phyloP scores from a whole-genome alignment of 2,888 invertebrate genomes.

The Sinhomidia bicolor region DNA sequence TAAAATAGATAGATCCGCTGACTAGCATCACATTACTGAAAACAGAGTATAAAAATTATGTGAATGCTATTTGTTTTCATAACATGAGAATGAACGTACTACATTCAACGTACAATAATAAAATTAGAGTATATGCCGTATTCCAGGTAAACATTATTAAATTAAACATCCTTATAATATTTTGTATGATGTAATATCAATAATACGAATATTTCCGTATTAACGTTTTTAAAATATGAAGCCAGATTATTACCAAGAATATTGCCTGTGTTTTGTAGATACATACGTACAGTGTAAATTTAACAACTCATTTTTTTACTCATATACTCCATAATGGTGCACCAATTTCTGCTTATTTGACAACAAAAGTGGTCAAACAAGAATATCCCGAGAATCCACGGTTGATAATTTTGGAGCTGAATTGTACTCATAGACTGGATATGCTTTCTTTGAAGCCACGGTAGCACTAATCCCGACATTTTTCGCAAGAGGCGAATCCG shows the following conservation, averaged over 20 bases:
- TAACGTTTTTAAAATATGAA: background rate
- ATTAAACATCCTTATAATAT: background rate
- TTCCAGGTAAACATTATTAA: background rate
- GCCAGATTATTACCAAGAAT: slow-evolving; percentile 17
- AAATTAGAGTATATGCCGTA: background rate
- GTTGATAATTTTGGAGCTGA: slow-evolving; percentile 31
- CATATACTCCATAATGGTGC: slow-evolving; percentile 12
- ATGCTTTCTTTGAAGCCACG: slow-evolving; percentile 72
- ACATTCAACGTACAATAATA: background rate
- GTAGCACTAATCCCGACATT: slow-evolving; percentile 66
- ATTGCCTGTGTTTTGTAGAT: slow-evolving; percentile 19
- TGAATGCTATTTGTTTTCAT: slow-evolving; percentile 25
- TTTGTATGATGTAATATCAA: background rate
- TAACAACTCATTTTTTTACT: background rate
- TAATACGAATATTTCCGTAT: slow-evolving; percentile 5
- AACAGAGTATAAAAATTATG: slow-evolving; percentile 5
- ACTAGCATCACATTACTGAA: slow-evolving; percentile 69
- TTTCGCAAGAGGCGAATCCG: slow-evolving; percentile 72
- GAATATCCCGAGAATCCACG: slow-evolving; percentile 70
- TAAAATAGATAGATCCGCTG: slow-evolving; percentile 22
- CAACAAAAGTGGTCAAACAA: slow-evolving; percentile 64
- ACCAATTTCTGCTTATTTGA: slow-evolving; percentile 22
- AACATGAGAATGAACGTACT: slow-evolving; percentile 29
- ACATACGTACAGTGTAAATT: slow-evolving; percentile 14
- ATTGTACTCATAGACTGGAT: slow-evolving; percentile 66